These are phyloP conservation scores for Amphiduros pacificus DNA, from an alignment of 2,888 invertebrate genomes.

Conservation along the genomic window DNA sequence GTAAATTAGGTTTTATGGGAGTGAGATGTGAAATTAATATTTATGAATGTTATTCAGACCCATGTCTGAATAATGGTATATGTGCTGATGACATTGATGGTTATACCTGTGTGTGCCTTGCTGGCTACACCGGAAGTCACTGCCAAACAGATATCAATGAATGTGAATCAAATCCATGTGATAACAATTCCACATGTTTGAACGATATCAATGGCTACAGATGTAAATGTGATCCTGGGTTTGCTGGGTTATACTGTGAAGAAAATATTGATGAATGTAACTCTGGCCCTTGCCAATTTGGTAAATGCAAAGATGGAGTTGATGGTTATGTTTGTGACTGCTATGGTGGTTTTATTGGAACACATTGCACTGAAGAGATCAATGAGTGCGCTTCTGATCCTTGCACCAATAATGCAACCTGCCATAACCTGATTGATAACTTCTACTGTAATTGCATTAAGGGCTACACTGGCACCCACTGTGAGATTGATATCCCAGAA, in stretches of 20 bases:
- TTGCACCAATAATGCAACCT: conserved; percentile 22
- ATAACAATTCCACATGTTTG: conserved; percentile 60
- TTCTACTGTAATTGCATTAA: conserved; percentile 59
- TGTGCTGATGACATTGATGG: conserved; percentile 21
- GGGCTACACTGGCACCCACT: conserved; percentile 69
- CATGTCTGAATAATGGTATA: conserved; percentile 22
- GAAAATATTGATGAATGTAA: conserved; percentile 45
- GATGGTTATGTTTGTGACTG: conserved; percentile 15
- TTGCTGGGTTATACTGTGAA: conserved; percentile 11
- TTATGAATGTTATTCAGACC: conserved; percentile 20
- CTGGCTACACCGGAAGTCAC: conserved; percentile 19
- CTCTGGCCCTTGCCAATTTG: conserved; percentile 86
- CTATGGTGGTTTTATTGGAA: conserved; percentile 14
- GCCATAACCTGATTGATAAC: conserved; percentile 27
- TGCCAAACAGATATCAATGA: conserved; percentile 31
- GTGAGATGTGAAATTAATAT: conserved; percentile 4
- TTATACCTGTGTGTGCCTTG: conserved; percentile 16
- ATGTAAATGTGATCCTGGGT: conserved; percentile 26
- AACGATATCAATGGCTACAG: conserved; percentile 36
- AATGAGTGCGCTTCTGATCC: conserved; percentile 25
- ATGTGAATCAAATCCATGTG: conserved; percentile 54
- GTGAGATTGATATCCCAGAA: conserved; percentile 41
- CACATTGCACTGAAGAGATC: conserved; percentile 22
- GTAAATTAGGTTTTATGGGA: conserved; percentile 30
- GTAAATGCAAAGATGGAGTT: conserved; percentile 84